Conservation (phyloP, 2,797 vertebrate species). For the Sebastes hopkinsi region DNA sequence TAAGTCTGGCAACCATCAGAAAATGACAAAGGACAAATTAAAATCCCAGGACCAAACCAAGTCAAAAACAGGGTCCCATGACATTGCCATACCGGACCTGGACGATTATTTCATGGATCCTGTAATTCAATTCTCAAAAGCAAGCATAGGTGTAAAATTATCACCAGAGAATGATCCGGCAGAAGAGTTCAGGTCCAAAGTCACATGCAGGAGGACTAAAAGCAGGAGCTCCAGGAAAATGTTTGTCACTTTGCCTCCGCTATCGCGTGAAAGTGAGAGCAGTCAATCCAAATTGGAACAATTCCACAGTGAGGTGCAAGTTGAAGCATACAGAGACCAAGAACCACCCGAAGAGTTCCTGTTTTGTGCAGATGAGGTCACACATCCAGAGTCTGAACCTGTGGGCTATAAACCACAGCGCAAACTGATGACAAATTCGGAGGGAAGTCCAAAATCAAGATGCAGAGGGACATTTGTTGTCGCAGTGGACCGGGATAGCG, state of each 20-base stretch:
- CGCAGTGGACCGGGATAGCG: conserved; percentile 1
- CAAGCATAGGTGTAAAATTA: neutral
- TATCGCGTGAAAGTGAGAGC: conserved; percentile 17
- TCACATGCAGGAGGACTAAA: conserved; percentile 52
- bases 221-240: conserved; percentile 44
- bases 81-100: neutral
- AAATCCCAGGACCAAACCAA: neutral
- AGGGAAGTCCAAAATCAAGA: conserved; percentile 8
- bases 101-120: conserved; percentile 67
- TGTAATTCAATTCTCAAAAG: neutral
- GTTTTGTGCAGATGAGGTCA: neutral
- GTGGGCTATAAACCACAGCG: neutral
- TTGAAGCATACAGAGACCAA: neutral
- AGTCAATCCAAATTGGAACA: neutral
- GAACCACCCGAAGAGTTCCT: neutral
- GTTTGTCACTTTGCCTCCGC: conserved; percentile 1
- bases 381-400: neutral
- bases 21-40: conserved; percentile 4
- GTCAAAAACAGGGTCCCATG: neutral
- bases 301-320: neutral
- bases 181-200: conserved; percentile 15
- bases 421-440: neutral
- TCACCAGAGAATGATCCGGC: neutral
- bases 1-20: conserved; percentile 27
- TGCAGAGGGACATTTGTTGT: conserved; percentile 69